A percentile compares a stretch with the other conserved stretches of the same genome.
phyloP scores from a whole-genome alignment of 2,888 invertebrate species.

The Dasysyrphus tricinctus region DNA sequence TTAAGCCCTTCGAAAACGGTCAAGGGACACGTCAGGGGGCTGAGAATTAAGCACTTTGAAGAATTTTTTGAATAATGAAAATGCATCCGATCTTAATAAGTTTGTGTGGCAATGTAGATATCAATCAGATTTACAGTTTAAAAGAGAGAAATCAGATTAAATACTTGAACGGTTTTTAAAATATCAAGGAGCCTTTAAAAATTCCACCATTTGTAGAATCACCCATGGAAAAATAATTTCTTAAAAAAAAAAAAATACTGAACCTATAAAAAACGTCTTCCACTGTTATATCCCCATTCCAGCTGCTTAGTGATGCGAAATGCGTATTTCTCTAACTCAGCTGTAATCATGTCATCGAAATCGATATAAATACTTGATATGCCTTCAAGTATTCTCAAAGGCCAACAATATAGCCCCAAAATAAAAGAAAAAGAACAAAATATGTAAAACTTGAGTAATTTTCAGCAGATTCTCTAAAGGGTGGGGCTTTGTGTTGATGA shows the following conservation, averaged over 20 bases:
- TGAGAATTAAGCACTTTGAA: too few species aligned
- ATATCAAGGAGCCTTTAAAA: too few species aligned
- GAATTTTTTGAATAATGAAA: too few species aligned
- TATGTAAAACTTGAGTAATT: conserved; percentile 34
- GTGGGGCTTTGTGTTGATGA: conserved; percentile 47
- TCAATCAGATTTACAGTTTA: too few species aligned
- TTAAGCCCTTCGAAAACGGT: too few species aligned
- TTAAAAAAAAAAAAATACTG: neutral
- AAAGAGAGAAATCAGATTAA: too few species aligned
- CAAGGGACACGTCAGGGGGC: too few species aligned
- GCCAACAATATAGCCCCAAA: conserved; percentile 20
- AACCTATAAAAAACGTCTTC: conserved; percentile 16
- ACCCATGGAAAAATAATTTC: neutral
- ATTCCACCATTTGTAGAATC: too few species aligned
- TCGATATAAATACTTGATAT: conserved; percentile 71
- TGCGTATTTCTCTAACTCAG: conserved; percentile 52
- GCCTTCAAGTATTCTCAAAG: conserved; percentile 46
- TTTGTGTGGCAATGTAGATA: too few species aligned
- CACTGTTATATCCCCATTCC: conserved; percentile 52
- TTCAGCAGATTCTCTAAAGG: conserved; percentile 14
- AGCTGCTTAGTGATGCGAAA: conserved; percentile 63
- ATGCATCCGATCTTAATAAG: too few species aligned
- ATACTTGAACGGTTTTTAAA: too few species aligned
- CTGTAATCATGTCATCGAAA: conserved; percentile 69
- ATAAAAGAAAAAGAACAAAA: neutral